Evolutionary conservation across 2,888 invertebrate species (phyloP), one percentile per base, ranked within the genome.

Genomic region (Drosophila robusta): DNA sequence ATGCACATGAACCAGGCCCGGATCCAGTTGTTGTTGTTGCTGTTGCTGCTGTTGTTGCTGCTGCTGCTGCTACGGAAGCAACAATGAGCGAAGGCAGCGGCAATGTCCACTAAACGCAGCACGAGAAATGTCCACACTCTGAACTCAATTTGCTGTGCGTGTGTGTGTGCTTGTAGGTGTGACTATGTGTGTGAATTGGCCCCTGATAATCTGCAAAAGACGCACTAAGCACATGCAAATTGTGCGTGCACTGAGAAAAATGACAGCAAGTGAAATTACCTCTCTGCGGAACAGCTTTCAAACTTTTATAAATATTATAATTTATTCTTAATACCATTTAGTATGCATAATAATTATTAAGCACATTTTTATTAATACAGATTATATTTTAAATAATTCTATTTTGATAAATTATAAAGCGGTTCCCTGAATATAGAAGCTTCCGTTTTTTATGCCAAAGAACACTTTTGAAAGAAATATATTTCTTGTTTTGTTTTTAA

Each of bases 41-140:
- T 29, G 70, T 26, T 74, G 56, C 14, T 39, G 69, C 9, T 60
- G 38, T 16, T 63, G 57, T 11, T 36, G 50, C 14, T 58, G 39
- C 18, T 65, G 56, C 63, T 66, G 85, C 79, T 78, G 68, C 79
- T 55, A 70, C 80, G 73, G 89, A 89, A 89, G 85, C 89, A 79
- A 82, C 78, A 81, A 88, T 78, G 69, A 22, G 11, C n/a, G 26
- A 11, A 22, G 11, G 32, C 47, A 52, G 69, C 65, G 64, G 61
- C 76, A 55, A 75, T 70, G 80, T 69, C 62, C 67, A 77, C 66
- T 64, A 71, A 77, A 45, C 81, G 56, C 68, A 69, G 73, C 81
- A 68, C 67, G 66, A 55, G 57, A 75, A 78, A 72, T 88, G 87
- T 85, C 78, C 82, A 72, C 89, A 78, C 61, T 74, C 74, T 74